Evolutionary conservation across 2,888 invertebrate genomes (phyloP).

Genomic region (Leptothorax acervorum): DNA sequence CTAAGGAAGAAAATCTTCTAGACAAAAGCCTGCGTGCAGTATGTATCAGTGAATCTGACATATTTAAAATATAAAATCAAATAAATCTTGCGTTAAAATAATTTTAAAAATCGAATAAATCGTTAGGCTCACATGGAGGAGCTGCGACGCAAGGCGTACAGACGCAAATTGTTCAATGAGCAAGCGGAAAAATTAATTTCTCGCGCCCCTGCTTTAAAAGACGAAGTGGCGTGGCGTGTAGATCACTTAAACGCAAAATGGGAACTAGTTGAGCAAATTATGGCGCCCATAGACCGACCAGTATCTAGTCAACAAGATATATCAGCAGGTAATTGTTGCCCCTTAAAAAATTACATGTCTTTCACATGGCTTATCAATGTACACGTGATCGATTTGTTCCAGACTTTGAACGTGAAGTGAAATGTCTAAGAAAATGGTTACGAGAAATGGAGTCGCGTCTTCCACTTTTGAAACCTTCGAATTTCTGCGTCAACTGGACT

Average conservation of each 20-base stretch:
- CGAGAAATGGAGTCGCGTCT: conserved; percentile 94
- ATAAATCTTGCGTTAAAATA: conserved; percentile 4
- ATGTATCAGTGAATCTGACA: conserved; percentile 54
- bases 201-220: conserved; percentile 88
- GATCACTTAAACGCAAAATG: conserved; percentile 92
- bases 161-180: conserved; percentile 92
- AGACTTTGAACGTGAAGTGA: conserved; percentile 93
- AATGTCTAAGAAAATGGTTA: conserved; percentile 94
- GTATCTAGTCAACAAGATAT: conserved; percentile 83
- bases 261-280: conserved; percentile 91
- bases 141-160: conserved; percentile 90
- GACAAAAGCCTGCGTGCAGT: conserved; percentile 90
- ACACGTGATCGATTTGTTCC: conserved; percentile 45
- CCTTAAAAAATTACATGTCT: not conserved
- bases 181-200: conserved; percentile 91
- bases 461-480: conserved; percentile 87
- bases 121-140: conserved; percentile 92
- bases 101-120: not conserved
- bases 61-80: not conserved
- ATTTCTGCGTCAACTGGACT: conserved; percentile 90
- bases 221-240: conserved; percentile 91
- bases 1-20: conserved; percentile 90
- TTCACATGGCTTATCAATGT: not conserved
- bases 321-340: conserved; percentile 80
- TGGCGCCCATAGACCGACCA: conserved; percentile 88